Evolutionary conservation across 2,113 vertebrate species (phyloP).

Genomic region (Bostrychus sinensis): DNA sequence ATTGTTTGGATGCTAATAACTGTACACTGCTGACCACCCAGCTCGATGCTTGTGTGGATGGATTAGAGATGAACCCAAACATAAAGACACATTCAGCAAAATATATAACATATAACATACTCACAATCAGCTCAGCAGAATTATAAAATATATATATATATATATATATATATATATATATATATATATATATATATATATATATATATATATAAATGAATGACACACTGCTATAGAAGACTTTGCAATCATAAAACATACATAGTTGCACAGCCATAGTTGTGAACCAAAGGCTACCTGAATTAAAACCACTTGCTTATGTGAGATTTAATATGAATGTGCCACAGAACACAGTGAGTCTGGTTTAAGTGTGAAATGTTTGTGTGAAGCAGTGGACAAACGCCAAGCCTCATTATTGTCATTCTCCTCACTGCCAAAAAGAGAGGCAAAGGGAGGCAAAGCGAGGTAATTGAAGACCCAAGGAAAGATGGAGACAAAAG

Average conservation of each 20-base stretch:
- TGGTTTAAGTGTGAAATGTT: slow-evolving; percentile 63
- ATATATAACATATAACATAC: slow-evolving; percentile 65
- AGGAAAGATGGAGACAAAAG: slow-evolving; percentile 71
- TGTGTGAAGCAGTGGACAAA: slow-evolving; percentile 73
- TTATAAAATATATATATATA: slow-evolving; percentile 69
- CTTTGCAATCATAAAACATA: slow-evolving; percentile 46
- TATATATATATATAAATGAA: slow-evolving; percentile 63
- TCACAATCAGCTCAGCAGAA: slow-evolving; percentile 64
- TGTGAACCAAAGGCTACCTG: slow-evolving; percentile 74
- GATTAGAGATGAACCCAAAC: slow-evolving; percentile 74
- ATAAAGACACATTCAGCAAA: slow-evolving; percentile 68
- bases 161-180: no score
- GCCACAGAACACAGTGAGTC: slow-evolving; percentile 22
- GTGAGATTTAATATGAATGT: slow-evolving; percentile 34
- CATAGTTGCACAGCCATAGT: slow-evolving; percentile 60
- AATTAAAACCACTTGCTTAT: slow-evolving; percentile 59
- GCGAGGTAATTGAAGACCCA: slow-evolving; percentile 67
- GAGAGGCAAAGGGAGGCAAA: slow-evolving; percentile 69
- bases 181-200: no score
- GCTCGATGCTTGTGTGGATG: slow-evolving; percentile 62
- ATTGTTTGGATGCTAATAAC: slow-evolving; percentile 48
- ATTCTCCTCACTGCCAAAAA: slow-evolving; percentile 82
- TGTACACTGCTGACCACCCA: slow-evolving; percentile 72
- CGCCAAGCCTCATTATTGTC: slow-evolving; percentile 82
- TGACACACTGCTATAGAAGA: slow-evolving; percentile 46